Evolutionary conservation across 1,140 invertebrate species (phyloP), one percentile per base, ranked within the genome.

Genomic region (Berghia stephanieae): DNA sequence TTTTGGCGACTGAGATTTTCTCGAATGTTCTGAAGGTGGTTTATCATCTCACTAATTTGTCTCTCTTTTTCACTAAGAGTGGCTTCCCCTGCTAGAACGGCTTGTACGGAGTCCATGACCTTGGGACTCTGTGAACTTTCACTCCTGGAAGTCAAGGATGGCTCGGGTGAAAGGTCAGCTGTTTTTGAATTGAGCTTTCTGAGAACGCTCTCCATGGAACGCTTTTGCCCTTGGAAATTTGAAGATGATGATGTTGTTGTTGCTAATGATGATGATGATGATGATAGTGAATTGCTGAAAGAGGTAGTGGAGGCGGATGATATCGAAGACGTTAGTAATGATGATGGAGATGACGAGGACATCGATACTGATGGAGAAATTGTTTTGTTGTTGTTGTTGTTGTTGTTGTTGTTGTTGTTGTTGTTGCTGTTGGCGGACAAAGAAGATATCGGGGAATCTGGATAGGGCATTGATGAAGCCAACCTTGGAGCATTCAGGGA

Each of bases 41-140:
- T 88, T 68, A 96, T 96, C 92, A 95, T 94, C 86, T 95, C 94
- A 2, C 94, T 94, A 1, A 96, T 90, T 82, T 93, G 92, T 57
- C 94, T 90, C 81, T 96, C 94, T 68, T 87, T 87, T 57, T 87
- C 85, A 60, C 72, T 80, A 24, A 86, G 52, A 31, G 82, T 81
- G 44, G 83, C 78, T 27, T 86, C 86, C 69, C 82, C 83, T 36
- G 85, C 82, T 77, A 87, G 81, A 71, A 84, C 81, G 52, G 84
- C 82, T 68, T 85, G 80, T 13, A 85, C 84, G 44, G 79, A 80
- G 63, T 71, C 77, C 71, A 83, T 81, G n/a, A 81, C 77, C 24
- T 82, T 81, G n/a, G 44, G 77, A 36, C 44, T 43, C n/a, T 43
- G 38, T 24, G 42, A 74, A 49, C 36, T 44, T 18, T 55, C 72